Percentiles rank a stretch among this genome's conserved stretches.
Evolutionary conservation across 1,140 invertebrate species (phyloP).

Genomic region (Nomia melanderi): DNA sequence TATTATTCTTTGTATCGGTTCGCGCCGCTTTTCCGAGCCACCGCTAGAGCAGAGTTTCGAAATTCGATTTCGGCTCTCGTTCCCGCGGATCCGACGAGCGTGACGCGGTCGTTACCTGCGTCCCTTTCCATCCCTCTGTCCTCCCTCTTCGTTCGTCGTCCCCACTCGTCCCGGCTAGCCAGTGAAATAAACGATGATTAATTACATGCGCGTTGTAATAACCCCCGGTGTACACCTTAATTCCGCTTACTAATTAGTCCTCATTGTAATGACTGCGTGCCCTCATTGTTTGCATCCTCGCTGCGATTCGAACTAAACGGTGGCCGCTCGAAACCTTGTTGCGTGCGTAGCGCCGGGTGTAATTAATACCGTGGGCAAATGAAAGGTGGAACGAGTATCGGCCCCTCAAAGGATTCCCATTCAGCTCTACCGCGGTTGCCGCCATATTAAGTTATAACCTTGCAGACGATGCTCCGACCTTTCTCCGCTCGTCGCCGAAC

Average conservation of each 20-base stretch:
- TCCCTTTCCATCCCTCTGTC: background rate
- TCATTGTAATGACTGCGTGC: constrained; percentile 17
- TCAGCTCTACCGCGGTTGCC: background rate
- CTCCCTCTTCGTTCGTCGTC: background rate
- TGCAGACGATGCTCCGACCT: background rate
- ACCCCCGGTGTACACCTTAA: constrained; percentile 12
- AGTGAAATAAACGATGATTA: constrained; percentile 39
- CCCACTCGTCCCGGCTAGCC: background rate
- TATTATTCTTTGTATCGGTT: background rate
- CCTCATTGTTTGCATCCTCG: constrained; percentile 22
- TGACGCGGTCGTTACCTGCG: constrained; percentile 7
- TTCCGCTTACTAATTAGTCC: constrained; percentile 28
- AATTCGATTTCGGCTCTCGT: constrained; percentile 8
- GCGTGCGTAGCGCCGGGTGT: background rate
- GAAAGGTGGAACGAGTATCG: background rate
- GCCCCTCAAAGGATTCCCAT: background rate
- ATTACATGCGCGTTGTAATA: constrained; percentile 30
- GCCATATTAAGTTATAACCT: background rate
- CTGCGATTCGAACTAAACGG: constrained; percentile 7
- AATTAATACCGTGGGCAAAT: constrained; percentile 10
- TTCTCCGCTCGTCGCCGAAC: no score
- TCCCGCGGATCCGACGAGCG: background rate
- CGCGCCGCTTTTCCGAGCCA: background rate
- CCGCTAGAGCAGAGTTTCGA: background rate
- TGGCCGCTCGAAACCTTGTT: background rate